A percentile compares a stretch with the other conserved stretches of the same genome.
These are phyloP conservation scores for Odontothrips loti DNA, from an alignment of 2,888 invertebrate genomes.

Conservation along the genomic window DNA sequence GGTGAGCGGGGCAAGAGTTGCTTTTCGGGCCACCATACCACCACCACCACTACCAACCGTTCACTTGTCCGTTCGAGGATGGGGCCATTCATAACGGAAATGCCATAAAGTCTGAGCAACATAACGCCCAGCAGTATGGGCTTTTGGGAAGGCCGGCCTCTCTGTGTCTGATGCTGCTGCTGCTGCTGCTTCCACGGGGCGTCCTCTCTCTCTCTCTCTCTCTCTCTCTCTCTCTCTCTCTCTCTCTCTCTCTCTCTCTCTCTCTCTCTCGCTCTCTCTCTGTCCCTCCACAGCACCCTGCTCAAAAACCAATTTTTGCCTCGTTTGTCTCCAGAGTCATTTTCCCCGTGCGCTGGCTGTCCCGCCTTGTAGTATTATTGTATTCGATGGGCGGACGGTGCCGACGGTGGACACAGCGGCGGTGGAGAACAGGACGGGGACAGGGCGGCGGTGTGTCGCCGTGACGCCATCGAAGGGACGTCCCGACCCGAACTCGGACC, in stretches of 20 bases:
- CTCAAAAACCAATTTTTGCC: constrained; percentile 4
- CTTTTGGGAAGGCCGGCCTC: background rate
- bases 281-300: background rate
- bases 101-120: constrained; percentile 17
- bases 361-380: background rate
- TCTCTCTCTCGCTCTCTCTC: background rate
- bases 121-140: background rate
- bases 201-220: no score
- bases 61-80: no score
- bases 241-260: background rate
- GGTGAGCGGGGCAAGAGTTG: background rate
- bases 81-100: constrained; percentile 23
- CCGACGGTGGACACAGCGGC: no score
- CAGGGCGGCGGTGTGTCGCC: no score
- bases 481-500: no score
- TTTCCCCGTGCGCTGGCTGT: background rate
- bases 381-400: no score
- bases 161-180: background rate
- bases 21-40: no score
- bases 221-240: no score
- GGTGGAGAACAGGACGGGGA: no score
- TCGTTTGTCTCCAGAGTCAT: constrained; percentile 5
- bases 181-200: no score
- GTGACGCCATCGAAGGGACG: no score
- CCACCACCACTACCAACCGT: no score